These are phyloP conservation scores for Lethrus apterus DNA, from an alignment of 1,140 invertebrate genomes.

Conservation along the genomic window DNA sequence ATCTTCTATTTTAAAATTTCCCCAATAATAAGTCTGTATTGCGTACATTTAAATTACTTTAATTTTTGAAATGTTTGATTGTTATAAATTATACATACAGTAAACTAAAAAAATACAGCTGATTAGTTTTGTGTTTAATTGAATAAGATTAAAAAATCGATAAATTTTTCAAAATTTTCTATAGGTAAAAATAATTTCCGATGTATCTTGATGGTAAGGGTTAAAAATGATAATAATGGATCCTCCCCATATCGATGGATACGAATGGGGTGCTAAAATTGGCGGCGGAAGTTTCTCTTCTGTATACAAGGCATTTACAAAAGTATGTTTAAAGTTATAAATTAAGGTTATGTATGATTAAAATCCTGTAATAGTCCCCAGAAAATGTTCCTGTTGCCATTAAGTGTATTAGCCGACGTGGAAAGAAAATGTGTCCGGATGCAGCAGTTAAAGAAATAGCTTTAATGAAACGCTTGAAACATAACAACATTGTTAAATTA, in stretches of 20 bases:
- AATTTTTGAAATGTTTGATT: too few relatives aligned
- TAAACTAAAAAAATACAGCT: too few relatives aligned
- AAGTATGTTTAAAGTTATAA: slow-evolving; percentile 47
- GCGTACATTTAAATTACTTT: too few relatives aligned
- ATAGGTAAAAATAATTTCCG: too few relatives aligned
- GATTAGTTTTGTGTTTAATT: too few relatives aligned
- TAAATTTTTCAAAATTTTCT: too few relatives aligned
- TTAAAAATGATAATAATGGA: slow-evolving; percentile 18
- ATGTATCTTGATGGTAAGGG: too few relatives aligned
- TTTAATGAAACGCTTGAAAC: slow-evolving; percentile 72
- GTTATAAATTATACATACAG: too few relatives aligned
- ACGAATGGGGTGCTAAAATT: slow-evolving; percentile 66
- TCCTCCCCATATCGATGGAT: slow-evolving; percentile 56
- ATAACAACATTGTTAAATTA: slow-evolving; percentile 78
- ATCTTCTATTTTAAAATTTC: too few relatives aligned
- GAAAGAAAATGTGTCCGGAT: slow-evolving; percentile 67
- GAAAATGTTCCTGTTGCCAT: slow-evolving; percentile 64
- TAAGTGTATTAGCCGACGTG: slow-evolving; percentile 73
- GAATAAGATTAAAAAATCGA: too few relatives aligned
- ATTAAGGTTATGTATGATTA: slow-evolving; percentile 5
- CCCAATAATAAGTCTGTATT: too few relatives aligned
- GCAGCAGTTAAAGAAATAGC: slow-evolving; percentile 82
- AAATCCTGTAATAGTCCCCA: slow-evolving; percentile 51
- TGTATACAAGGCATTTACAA: slow-evolving; percentile 78
- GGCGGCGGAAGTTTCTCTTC: slow-evolving; percentile 82